Base-by-base conservation (phyloP, 2,888 invertebrate genomes). In the Acleris literana region DNA sequence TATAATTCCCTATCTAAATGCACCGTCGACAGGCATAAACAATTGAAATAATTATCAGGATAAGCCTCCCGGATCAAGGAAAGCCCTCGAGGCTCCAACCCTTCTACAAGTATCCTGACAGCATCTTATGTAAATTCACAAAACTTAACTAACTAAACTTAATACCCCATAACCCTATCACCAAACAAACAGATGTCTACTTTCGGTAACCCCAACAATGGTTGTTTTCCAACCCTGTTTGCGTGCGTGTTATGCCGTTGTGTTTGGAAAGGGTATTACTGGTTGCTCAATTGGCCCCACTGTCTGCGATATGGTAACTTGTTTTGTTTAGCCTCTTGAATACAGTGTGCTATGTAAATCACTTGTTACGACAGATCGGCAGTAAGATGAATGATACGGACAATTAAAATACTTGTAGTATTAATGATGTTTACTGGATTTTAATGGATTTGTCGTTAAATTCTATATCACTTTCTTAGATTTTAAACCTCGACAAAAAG, bases 1-100 rank as follows among this genome's bases (percentile, higher is more conserved):
- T 91, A 92, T 92, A 92, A 92, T 92, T 87, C 88, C 83, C 91
- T 83, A 92, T 92, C 84, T 91, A 91, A 92, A 92, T 92, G 88
- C 91, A 89, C 82, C 85, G 91, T 87, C 87, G 92, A 91, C 91
- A 90, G 86, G 90, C 90, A 91, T 90, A 91, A 92, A 92, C 92
- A 92, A 91, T 92, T 91, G 91, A 92, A 92, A 92, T 92, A 92
- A 92, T 92, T 92, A 92, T 92, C 91, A 86, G 90, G 90, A 90
- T 92, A 92, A 92, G 87, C 88, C 84, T 77, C 80, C 82, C 76
- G 90, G 91, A 91, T 91, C 88, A 88, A 76, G 74, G 81, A 85
- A 87, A 87, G 86, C 90, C 91, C 92, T 87, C 79, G 90, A 89
- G 91, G 87, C 87, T 87, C 84, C 83, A 90, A 91, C 92, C 92